phyloP scores from a whole-genome alignment of 2,113 vertebrate genomes.

The Chinchilla lanigera region DNA sequence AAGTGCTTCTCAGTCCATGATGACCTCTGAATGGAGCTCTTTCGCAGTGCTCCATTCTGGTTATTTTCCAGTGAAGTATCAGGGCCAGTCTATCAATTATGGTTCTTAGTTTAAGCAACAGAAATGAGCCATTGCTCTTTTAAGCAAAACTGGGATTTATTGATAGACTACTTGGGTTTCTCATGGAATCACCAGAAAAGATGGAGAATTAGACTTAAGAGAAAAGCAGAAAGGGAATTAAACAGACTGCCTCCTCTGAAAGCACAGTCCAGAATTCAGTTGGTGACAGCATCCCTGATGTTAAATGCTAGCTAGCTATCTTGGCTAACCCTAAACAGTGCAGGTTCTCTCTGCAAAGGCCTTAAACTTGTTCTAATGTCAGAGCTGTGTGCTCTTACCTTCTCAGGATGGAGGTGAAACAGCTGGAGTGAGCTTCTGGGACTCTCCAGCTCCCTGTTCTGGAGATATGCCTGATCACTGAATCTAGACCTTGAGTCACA shows the following conservation, averaged over 20 bases:
- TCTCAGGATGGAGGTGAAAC: too few species aligned
- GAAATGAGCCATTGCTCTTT: not conserved
- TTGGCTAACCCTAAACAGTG: not conserved
- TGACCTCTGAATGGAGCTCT: not conserved
- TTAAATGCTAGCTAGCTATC: not conserved
- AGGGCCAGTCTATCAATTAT: not conserved
- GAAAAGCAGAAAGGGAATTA: not conserved
- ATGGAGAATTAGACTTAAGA: not conserved
- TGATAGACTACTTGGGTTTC: not conserved
- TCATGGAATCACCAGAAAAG: not conserved
- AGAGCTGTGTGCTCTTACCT: not conserved
- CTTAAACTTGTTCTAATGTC: not conserved
- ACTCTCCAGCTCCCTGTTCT: not conserved
- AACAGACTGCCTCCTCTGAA: not conserved
- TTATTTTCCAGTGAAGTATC: not conserved
- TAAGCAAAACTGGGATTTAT: not conserved
- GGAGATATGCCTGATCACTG: not conserved
- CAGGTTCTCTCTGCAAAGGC: not conserved
- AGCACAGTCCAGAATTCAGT: not conserved
- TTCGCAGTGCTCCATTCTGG: not conserved
- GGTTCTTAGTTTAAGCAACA: not conserved
- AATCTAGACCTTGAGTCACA: not conserved
- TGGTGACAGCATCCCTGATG: not conserved
- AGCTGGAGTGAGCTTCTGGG: not conserved
- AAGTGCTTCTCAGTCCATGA: not conserved